phyloP scores from a whole-genome alignment of 2,797 vertebrate genomes.

The Onychomys leucogaster region DNA sequence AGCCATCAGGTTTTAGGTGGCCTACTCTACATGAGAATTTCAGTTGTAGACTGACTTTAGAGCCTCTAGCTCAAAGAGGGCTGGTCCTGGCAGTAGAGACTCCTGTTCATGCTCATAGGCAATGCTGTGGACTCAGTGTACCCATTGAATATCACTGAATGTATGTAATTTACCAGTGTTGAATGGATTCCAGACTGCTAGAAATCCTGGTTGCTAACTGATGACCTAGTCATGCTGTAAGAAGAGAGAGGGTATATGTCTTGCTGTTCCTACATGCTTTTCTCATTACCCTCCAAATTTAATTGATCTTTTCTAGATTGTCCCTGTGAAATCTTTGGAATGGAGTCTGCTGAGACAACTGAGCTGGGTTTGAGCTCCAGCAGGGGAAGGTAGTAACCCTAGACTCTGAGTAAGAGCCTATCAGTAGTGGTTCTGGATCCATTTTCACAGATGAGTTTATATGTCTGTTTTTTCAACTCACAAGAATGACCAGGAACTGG shows the following conservation, averaged over 20 bases:
- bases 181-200: background rate
- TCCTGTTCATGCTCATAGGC: background rate
- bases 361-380: background rate
- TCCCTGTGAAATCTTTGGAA: background rate
- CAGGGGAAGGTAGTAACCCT: background rate
- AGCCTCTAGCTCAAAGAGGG: background rate
- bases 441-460: background rate
- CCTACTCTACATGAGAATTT: background rate
- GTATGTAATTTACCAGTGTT: background rate
- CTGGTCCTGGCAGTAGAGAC: background rate
- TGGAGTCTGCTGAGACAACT: background rate
- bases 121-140: background rate
- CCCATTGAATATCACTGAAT: background rate
- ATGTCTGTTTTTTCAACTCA: background rate
- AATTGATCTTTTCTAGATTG: background rate
- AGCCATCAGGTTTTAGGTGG: background rate
- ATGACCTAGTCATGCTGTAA: background rate
- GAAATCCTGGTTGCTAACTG: background rate
- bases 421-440: background rate
- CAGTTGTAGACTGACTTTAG: background rate
- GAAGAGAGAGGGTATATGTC: background rate
- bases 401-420: background rate
- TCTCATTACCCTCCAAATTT: background rate
- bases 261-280: background rate
- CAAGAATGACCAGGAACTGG: background rate